Evolutionary conservation across 37 sponge, comb jelly and placozoan genomes (phyloP), one percentile per base, ranked within the genome.

Genomic region (Halichondria panicea): DNA sequence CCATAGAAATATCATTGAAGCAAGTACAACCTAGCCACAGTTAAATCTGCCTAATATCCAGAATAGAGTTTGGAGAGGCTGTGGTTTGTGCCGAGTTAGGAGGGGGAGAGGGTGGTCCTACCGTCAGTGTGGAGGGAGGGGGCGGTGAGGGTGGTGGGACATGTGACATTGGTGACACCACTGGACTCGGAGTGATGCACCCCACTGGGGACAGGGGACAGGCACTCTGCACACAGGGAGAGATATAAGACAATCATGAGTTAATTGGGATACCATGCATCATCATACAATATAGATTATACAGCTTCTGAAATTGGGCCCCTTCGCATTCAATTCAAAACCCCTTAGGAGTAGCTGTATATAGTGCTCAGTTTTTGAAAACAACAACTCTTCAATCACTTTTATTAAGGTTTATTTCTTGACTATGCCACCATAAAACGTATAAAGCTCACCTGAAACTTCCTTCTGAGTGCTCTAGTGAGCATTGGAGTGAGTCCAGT

Each of bases 401-500:
- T n/a, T n/a, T n/a, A n/a, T n/a, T n/a, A n/a, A n/a, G n/a, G n/a
- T n/a, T n/a, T n/a, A n/a, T n/a, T n/a, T n/a, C n/a, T n/a, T n/a
- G n/a, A n/a, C n/a, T n/a, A 59, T 33, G 62, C 2, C 28, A 36
- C 70, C 57, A 56, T 9, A 56, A 24, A 4, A 56, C 57, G 27
- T 9, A 9, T 9, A 24, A 56, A 4, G 36, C 80, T 55, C 43
- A 88, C 89, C 66, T 75, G 35, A 61, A 89, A 89, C 66, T 89
- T 89, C 34, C 76, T 44, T 33, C 69, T 79, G 41, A 89, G 69
- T 34, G 89, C 89, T 79, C 84, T 54, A 19, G 80, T 72, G 12
- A 89, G 65, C 70, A 83, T 74, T 31, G 89, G 89, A n/a, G 84
- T 83, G 22, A 79, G 62, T 21, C 89, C 89, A 31, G 68, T 71